Conservation (phyloP, 2,888 invertebrate genomes). For the Vanessa cardui region DNA sequence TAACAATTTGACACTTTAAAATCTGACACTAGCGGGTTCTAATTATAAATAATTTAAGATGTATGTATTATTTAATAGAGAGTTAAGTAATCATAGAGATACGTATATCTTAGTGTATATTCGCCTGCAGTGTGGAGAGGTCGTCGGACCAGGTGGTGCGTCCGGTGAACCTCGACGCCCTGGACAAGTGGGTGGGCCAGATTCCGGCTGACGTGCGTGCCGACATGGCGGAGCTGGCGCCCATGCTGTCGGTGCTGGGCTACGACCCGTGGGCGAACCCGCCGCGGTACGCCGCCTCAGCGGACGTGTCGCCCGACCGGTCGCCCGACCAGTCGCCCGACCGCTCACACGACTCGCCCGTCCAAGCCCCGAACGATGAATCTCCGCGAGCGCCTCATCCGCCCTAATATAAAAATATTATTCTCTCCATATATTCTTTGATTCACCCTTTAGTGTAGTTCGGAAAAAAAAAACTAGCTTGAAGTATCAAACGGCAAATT, state of each 20-base stretch:
- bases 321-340: conserved; percentile 95
- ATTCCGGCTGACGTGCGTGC: conserved; percentile 95
- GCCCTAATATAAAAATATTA: conserved; percentile 28
- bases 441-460: conserved; percentile 5
- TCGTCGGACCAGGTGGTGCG: conserved; percentile 99
- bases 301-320: conserved; percentile 19
- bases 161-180: conserved; percentile 97
- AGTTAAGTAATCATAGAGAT: too few relatives aligned
- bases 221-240: conserved; percentile 96
- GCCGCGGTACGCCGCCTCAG: conserved; percentile 88
- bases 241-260: conserved; percentile 95
- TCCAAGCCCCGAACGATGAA: conserved; percentile 77
- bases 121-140: conserved; percentile 91
- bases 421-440: conserved; percentile 27
- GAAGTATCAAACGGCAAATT: too few relatives aligned
- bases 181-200: conserved; percentile 95
- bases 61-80: too few relatives aligned
- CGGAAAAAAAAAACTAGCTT: too few relatives aligned
- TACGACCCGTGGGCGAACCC: conserved; percentile 99
- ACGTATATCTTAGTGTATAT: conserved; percentile 1
- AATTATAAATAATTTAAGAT: too few relatives aligned
- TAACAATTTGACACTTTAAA: too few relatives aligned
- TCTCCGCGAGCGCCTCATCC: conserved; percentile 30
- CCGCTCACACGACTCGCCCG: conserved; percentile 59
- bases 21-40: too few relatives aligned